phyloP scores from a whole-genome alignment of 1,140 invertebrate species.

The Potamilus streckersoni region DNA sequence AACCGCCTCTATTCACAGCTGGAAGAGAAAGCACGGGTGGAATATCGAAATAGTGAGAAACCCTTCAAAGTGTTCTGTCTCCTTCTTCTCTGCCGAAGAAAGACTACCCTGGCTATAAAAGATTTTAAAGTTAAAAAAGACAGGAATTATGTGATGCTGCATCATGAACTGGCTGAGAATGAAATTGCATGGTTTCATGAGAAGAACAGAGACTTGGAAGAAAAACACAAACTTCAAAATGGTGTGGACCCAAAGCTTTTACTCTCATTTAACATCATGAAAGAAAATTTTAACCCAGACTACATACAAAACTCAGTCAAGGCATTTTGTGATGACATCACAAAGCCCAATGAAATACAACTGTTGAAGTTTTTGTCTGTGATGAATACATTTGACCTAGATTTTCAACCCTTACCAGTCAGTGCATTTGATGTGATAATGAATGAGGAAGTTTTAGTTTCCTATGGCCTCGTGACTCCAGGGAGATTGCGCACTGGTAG shows the following conservation, averaged over 20 bases:
- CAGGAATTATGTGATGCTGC: conserved; percentile 15
- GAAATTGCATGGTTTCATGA: conserved; percentile 39
- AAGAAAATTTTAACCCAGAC: conserved; percentile 40
- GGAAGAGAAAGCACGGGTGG: conserved; percentile 27
- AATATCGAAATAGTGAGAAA: conserved; percentile 11
- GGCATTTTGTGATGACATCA: conserved; percentile 35
- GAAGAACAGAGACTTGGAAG: conserved; percentile 29
- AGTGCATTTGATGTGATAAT: conserved; percentile 38
- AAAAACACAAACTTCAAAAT: conserved; percentile 24
- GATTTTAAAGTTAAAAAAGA: conserved; percentile 6
- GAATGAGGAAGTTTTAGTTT: neutral
- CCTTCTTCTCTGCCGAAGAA: conserved; percentile 28
- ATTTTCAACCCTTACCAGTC: conserved; percentile 33
- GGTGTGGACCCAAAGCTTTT: conserved; percentile 40
- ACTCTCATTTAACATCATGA: conserved; percentile 49
- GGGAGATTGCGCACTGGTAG: neutral
- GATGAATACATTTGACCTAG: conserved; percentile 42
- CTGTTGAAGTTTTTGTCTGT: conserved; percentile 42
- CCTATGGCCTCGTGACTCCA: neutral
- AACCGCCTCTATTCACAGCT: conserved; percentile 29
- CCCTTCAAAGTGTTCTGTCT: conserved; percentile 30
- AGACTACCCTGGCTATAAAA: conserved; percentile 12
- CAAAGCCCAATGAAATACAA: conserved; percentile 19
- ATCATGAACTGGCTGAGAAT: conserved; percentile 29
- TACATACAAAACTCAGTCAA: conserved; percentile 38